Base-by-base conservation (phyloP, 2,113 vertebrate genomes). In the Cyanoderma ruficeps region DNA sequence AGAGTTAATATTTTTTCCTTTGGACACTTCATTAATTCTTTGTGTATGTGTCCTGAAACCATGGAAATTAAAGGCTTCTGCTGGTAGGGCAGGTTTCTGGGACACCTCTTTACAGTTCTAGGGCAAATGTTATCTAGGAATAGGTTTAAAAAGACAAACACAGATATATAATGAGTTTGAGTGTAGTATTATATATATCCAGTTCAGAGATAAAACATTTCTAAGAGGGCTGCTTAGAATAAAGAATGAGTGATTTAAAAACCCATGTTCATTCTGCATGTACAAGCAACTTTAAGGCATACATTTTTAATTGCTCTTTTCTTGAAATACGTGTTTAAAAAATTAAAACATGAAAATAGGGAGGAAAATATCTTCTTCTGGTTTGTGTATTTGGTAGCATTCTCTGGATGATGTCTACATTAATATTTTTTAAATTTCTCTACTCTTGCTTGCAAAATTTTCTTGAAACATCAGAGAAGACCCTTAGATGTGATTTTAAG, bases 261-360 rank as follows among this genome's bases (percentile, higher is more conserved):
- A 21, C 0, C 5, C 6, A 2, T 5, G 2, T 46, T 76, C 27
- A 11, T 49, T 72, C n/a, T 80, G 55, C 19, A 31, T 1, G 0
- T 75, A 59, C 11, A 44, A 28, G 69, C 53, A 68, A 63, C 30
- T 82, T 68, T 75, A 33, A 49, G 50, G 15, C 49, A 82, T 12
- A 7, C 7, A 25, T 30, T 81, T 88, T 70, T 28, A 49, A 23
- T 79, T 80, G 27, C 13, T 85, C 33, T 74, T 61, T 77, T 50
- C 55, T 78, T 55, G 19, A 87, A 78, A 52, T 31, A 16, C 0
- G 1, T 60, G 7, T 52, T 42, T 49, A 21, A 84, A 76, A 81
- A 83, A 44, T 24, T 42, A 13, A 81, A 91, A 63, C 15, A 11
- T 30, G 19, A 49, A 56, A 60, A 68, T 6, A 42, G 15, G 12